Base-by-base conservation (phyloP, 2,888 invertebrate species). In the Hydropsyche betteni region DNA sequence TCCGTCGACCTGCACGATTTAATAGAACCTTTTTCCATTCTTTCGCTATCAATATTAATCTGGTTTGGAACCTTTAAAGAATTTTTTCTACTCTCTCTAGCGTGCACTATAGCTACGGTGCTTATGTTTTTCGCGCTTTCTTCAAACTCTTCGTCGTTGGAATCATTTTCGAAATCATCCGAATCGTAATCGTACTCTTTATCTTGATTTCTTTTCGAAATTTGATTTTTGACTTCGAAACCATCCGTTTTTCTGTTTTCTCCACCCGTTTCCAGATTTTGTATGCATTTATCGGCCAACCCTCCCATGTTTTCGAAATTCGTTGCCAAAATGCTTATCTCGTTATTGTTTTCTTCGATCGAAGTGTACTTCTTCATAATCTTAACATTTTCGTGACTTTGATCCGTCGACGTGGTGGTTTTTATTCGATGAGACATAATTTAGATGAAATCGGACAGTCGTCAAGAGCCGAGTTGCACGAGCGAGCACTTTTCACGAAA, bases 291-390 rank as follows among this genome's bases (percentile, higher is more conserved):
- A 79, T 86, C 87, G 0, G 86, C 84, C 68, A 87, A 85, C 77
- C 87, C 87, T 33, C 87, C 87, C 87, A 88, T 88, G 78, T 84
- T 84, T 5, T 85, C 83, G 1, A 88, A 80, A n/a, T 86, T 84
- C 78, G 86, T 85, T 4, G 87, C 84, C 6, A 88, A 81, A 71
- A 84, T 85, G 84, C 87, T 84, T 74, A 87, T 81, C 78, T 86
- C 86, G 83, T 88, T 87, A 80, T 88, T 88, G 80, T 88, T 88
- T 80, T 86, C 87, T 80, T 88, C 87, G 81, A 82, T 83, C 77
- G 83, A 84, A 74, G 79, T 81, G 82, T 83, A 84, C 83, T 84
- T 85, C 76, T 81, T 81, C 82, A 82, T 83, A 81, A 83, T 82
- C 80, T 82, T 83, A 80, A 85, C 58, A 58, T 24, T 16, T 14